Evolutionary conservation across 2,888 invertebrate genomes (phyloP), one percentile per base, ranked within the genome.

Genomic region (Lycophotia porphyrea): DNA sequence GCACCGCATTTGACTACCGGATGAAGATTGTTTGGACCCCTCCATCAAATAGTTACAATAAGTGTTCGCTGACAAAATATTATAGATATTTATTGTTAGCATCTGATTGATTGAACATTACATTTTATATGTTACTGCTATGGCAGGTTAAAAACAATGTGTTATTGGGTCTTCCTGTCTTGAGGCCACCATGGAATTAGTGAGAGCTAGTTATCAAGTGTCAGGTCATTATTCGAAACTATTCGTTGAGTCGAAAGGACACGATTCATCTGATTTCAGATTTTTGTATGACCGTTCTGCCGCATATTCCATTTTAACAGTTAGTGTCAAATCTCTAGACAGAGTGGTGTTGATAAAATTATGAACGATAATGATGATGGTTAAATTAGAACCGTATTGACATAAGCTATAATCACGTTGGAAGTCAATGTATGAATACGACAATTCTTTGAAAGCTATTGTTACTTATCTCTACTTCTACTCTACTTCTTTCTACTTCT

Each of bases 1-100:
- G 61, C 73, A 71, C 55, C 70, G 68, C 67, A 68, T 73, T 80
- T 80, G 77, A 75, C 81, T 83, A 86, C 76, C 88, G 88, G 88
- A 88, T 84, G 83, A 80, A 36, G 78, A 84, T 78, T 78, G 88
- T 88, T 88, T 88, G 80, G 89, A 78, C 88, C 89, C 92, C 93
- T 90, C 92, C 84, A 93, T 92, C 91, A 93, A 85, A 87, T 89
- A 91, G 93, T 93, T 92, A 90, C 68, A 85, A 84, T 85, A 89
- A 92, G 88, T 74, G 91, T 86, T 88, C 88, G 86, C 93, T 95
- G 95, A 95, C 95, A 95, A 94, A 95, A 95, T 94, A 95, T 90
- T 92, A 92, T 89, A 85, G 85, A 85, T 85, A 84, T 88, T 88
- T 88, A 88, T 88, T 76, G 88, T 83, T 87, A 70, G 55, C 65